Evolutionary conservation across 2,113 vertebrate genomes (phyloP).

Genomic region (Solenodon paradoxus): DNA sequence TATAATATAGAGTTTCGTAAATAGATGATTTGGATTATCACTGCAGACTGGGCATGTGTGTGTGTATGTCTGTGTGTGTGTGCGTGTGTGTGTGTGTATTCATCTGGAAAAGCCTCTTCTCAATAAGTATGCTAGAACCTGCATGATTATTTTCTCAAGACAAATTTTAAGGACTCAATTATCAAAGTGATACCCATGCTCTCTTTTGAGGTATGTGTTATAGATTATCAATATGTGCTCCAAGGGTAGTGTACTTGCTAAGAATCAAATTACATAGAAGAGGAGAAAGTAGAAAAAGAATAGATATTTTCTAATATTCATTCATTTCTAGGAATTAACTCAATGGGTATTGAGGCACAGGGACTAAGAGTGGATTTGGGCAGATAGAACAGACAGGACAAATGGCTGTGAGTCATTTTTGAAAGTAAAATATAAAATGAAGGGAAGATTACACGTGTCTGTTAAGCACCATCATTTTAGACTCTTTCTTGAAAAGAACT

Average conservation of each 20-base stretch:
- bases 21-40: neutral
- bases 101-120: too few species aligned
- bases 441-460: neutral
- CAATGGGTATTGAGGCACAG: neutral
- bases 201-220: neutral
- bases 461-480: neutral
- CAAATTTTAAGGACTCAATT: neutral
- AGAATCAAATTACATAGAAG: neutral
- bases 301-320: neutral
- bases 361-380: neutral
- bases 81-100: neutral
- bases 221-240: neutral
- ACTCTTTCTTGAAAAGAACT: neutral
- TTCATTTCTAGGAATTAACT: neutral
- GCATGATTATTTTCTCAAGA: neutral
- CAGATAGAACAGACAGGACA: neutral
- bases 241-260: neutral
- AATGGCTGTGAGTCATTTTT: neutral
- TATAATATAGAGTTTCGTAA: neutral
- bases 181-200: neutral
- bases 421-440: neutral
- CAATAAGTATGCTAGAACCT: neutral
- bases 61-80: neutral
- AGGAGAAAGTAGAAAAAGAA: neutral
- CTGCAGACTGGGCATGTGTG: neutral